Evolutionary conservation across 2,888 invertebrate species (phyloP), one percentile per base, ranked within the genome.

Genomic region (Andrena dorsata): DNA sequence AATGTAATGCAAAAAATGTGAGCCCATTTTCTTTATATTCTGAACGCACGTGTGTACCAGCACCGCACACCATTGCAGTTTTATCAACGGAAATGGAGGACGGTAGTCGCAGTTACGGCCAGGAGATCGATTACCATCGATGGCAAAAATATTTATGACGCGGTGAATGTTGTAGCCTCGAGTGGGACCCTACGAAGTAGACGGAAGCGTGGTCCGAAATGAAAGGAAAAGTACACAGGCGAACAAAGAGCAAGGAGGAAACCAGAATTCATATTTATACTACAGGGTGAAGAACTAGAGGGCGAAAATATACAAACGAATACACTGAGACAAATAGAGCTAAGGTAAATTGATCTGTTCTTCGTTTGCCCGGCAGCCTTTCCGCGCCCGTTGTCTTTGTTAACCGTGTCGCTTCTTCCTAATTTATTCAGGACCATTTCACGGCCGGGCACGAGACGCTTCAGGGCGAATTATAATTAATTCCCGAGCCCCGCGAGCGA

Each of bases 61-160:
- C 28, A 60, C 8, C 35, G 35, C 7, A 41, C 23, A 7, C 61
- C 53, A 28, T 65, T 16, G 23, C 32, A 64, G 53, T 73, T 83
- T 71, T 71, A 74, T 77, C 70, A 66, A 41, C 64, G 74, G 63
- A 63, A 77, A 74, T 13, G 53, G 56, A 66, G 74, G 63, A 8
- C 41, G 61, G 30, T 51, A 16, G 76, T 65, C 30, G 65, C 26
- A 58, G 76, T 60, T 68, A 35, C 82, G 28, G 20, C 49, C 64
- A 2, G 8, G 20, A 41, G 81, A 83, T 83, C 83, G 83, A 81
- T 74, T 76, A 78, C 79, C 49, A 74, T 74, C 78, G 66, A 26
- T 28, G 70, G 41, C n/a, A 58, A 70, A 83, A 87, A 81, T 86
- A 86, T 87, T 86, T 86, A 83, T 72, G 74, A 83, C 23, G 58